A percentile compares a stretch with the other conserved stretches of the same genome.
Evolutionary conservation across 2,888 invertebrate species (phyloP).

Genomic region (Boloria selene): DNA sequence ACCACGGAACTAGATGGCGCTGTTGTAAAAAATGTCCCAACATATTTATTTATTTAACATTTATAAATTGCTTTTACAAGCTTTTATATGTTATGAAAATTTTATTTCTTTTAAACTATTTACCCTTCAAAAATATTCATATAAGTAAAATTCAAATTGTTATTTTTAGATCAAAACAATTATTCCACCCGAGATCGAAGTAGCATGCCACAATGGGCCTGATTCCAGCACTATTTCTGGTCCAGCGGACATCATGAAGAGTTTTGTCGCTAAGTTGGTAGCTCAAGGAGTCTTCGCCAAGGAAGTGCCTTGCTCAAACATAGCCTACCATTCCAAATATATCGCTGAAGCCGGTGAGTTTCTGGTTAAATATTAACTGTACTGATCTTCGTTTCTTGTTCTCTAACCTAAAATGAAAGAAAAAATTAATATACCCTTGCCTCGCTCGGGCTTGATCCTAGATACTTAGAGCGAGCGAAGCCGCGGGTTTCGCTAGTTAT

Average conservation of each 20-base stretch:
- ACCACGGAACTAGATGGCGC: too few species aligned
- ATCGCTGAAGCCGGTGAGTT: conserved; percentile 85
- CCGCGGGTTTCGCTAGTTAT: too few species aligned
- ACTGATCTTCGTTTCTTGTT: too few species aligned
- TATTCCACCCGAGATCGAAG: conserved; percentile 89
- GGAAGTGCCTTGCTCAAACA: conserved; percentile 92
- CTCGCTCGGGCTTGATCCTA: too few species aligned
- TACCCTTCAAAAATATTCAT: not conserved
- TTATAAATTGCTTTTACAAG: too few species aligned
- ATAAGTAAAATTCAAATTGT: not conserved
- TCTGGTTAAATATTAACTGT: too few species aligned
- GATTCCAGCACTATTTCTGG: conserved; percentile 96
- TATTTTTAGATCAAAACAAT: conserved; percentile 79
- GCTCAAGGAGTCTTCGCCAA: conserved; percentile 90
- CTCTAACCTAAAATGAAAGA: too few species aligned
- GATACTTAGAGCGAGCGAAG: too few species aligned
- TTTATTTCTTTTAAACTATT: not conserved
- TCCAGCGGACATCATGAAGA: conserved; percentile 85
- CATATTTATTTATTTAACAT: too few species aligned
- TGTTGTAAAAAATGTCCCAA: too few species aligned
- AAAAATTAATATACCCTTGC: too few species aligned
- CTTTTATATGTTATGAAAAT: too few species aligned
- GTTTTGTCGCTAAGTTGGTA: conserved; percentile 85
- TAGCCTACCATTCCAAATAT: conserved; percentile 94
- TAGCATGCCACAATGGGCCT: conserved; percentile 93